Percentiles rank a stretch among this genome's conserved stretches.
phyloP scores from a whole-genome alignment of 2,113 vertebrate genomes.

The Gymnarchus niloticus region DNA sequence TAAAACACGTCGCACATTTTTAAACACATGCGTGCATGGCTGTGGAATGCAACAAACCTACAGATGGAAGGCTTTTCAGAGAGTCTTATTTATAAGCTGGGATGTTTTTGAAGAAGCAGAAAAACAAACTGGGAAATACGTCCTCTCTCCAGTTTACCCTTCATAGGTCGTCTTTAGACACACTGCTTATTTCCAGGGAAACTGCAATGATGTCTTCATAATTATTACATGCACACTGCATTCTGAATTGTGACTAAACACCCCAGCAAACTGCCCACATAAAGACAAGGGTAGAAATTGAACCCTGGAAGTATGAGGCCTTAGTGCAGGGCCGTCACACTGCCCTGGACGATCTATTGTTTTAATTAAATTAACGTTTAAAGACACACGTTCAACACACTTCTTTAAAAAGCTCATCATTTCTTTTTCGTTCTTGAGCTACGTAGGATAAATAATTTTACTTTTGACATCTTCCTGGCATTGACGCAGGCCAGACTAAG shows the following conservation, averaged over 20 bases:
- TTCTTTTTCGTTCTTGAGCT: background rate
- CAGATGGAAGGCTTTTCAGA: background rate
- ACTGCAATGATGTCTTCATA: background rate
- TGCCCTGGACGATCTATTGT: background rate
- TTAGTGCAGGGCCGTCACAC: background rate
- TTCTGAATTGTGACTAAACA: background rate
- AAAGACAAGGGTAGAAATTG: background rate
- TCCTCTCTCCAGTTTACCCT: background rate
- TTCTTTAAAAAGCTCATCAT: background rate
- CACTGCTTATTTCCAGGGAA: too few species aligned
- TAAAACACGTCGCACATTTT: background rate
- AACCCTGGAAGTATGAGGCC: background rate
- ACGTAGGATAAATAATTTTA: background rate
- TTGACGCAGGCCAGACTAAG: background rate
- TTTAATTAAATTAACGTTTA: background rate
- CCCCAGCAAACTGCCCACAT: background rate
- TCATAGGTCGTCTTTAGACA: too few species aligned
- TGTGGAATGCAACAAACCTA: background rate
- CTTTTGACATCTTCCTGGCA: background rate
- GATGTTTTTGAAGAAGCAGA: background rate
- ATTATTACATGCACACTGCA: background rate
- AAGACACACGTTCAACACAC: background rate
- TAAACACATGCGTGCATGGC: background rate
- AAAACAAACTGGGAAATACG: background rate
- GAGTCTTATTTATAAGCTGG: background rate